Conservation (phyloP, 2,113 vertebrate genomes). For the Pteropus alecto region DNA sequence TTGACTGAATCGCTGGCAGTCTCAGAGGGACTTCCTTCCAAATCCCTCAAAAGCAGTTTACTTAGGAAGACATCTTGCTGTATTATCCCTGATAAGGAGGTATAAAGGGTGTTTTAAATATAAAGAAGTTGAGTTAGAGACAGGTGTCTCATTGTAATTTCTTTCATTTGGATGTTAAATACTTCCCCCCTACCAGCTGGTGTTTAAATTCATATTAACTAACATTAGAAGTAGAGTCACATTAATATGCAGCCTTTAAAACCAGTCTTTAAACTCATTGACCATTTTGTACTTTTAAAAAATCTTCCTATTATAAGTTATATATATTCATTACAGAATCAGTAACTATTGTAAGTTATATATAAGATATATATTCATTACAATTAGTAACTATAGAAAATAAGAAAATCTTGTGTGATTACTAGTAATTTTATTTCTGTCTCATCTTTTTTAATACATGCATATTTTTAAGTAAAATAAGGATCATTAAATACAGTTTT, state of each 20-base stretch:
- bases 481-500: neutral
- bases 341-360: neutral
- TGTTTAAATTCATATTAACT: neutral
- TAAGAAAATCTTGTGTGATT: neutral
- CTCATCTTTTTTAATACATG: neutral
- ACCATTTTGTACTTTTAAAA: neutral
- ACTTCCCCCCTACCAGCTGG: neutral
- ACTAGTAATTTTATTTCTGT: neutral
- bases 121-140: neutral
- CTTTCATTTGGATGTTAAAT: neutral
- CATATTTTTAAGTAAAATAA: slow-evolving; percentile 6
- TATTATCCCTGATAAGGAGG: neutral
- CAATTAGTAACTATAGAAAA: neutral
- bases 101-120: neutral
- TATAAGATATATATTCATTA: neutral
- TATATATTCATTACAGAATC: neutral
- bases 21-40: neutral
- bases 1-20: neutral
- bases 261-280: neutral
- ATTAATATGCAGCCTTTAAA: neutral
- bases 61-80: neutral
- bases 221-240: neutral
- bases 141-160: neutral
- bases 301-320: neutral
- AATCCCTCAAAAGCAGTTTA: neutral